Conservation (phyloP, 2,113 vertebrate species). For the Grus americana region DNA sequence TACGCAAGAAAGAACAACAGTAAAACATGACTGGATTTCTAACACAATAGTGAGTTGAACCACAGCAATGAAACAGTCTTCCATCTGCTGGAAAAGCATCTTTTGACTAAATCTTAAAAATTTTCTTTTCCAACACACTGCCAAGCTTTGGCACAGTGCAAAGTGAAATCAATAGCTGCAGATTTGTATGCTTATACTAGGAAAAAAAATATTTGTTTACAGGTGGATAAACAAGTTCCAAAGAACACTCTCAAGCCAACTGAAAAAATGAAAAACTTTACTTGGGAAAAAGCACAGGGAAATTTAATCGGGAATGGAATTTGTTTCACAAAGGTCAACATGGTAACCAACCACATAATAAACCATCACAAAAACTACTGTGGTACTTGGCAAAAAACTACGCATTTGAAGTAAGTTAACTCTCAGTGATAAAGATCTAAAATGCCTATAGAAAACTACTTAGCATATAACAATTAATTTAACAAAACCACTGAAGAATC, state of each 20-base stretch:
- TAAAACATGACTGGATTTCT: neutral
- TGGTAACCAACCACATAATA: neutral
- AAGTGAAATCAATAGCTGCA: neutral
- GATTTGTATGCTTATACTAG: neutral
- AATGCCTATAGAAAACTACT: neutral
- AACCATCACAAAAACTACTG: neutral
- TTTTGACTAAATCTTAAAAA: neutral
- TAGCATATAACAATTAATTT: neutral
- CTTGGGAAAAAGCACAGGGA: neutral
- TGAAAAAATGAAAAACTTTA: neutral
- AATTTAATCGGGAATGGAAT: neutral
- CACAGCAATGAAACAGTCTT: neutral
- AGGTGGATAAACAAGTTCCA: neutral
- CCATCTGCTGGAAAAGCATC: neutral
- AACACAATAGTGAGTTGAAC: neutral
- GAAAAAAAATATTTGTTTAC: neutral
- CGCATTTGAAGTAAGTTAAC: neutral
- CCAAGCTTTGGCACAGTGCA: neutral
- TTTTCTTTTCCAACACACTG: neutral
- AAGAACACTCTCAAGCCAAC: neutral
- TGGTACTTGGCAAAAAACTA: neutral
- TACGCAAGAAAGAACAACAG: slow-evolving; percentile 57
- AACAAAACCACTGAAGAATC: neutral
- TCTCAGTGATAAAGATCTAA: slow-evolving; percentile 18
- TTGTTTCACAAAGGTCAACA: neutral